Evolutionary conservation across 2,797 vertebrate genomes (phyloP).

Genomic region (Hypotaenidia philippensis): DNA sequence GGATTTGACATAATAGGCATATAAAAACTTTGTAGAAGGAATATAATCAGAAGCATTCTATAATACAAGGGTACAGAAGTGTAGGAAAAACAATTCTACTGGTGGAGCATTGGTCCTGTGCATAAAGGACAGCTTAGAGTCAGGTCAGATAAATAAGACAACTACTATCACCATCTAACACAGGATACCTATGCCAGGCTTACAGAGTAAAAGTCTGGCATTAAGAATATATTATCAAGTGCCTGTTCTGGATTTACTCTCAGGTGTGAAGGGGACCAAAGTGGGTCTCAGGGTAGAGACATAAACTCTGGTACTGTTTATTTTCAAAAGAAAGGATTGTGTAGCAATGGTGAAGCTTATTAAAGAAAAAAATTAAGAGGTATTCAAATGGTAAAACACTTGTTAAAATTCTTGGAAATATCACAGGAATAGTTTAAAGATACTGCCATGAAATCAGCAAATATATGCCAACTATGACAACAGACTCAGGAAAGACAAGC

Average conservation of each 20-base stretch:
- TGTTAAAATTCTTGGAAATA: neutral
- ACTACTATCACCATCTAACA: neutral
- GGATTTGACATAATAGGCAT: neutral
- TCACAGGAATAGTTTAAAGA: neutral
- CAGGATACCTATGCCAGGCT: neutral
- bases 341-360: neutral
- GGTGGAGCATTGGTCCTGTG: neutral
- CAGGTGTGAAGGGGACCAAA: neutral
- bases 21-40: neutral
- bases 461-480: neutral
- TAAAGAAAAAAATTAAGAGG: neutral
- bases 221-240: neutral
- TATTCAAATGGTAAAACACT: neutral
- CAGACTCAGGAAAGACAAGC: neutral
- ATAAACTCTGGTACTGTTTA: neutral
- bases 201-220: neutral
- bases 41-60: neutral
- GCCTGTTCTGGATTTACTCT: neutral
- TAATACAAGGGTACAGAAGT: neutral
- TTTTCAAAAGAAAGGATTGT: neutral
- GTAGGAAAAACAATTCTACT: neutral
- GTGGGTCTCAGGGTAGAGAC: neutral
- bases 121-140: neutral
- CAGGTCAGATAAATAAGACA: neutral
- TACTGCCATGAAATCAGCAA: neutral